Conservation (phyloP, 2,113 vertebrate species). For the Tringa solitaria region DNA sequence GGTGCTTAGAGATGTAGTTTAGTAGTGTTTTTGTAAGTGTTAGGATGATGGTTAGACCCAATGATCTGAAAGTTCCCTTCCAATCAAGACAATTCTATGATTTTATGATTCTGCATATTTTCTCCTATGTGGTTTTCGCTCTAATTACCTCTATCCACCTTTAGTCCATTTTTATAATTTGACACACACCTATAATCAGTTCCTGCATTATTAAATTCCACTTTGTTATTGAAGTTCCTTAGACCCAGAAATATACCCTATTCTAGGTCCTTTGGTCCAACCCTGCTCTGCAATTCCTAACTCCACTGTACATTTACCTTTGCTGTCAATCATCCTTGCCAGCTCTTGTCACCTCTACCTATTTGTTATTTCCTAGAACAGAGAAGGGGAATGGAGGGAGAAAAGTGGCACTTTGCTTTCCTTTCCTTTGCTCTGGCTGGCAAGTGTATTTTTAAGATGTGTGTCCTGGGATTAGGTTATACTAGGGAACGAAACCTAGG, state of each 20-base stretch:
- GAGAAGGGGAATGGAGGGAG: background rate
- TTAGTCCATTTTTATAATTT: background rate
- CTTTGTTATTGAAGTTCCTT: background rate
- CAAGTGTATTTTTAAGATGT: background rate
- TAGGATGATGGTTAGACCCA: background rate
- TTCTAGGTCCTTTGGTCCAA: accelerated
- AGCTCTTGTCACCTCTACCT: background rate
- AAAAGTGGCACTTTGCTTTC: background rate
- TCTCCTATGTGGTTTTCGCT: background rate
- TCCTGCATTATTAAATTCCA: background rate
- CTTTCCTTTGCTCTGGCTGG: background rate
- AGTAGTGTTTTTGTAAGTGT: background rate
- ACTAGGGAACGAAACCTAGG: background rate
- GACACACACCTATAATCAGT: background rate
- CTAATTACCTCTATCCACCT: background rate
- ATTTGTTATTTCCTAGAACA: background rate
- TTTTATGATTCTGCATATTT: background rate
- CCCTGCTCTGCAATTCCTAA: background rate
- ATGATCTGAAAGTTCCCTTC: background rate
- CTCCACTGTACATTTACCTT: background rate
- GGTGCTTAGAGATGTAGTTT: background rate
- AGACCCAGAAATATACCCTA: background rate
- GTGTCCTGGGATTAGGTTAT: background rate
- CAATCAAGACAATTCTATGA: background rate
- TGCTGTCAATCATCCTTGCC: background rate